phyloP scores from a whole-genome alignment of 2,888 invertebrate genomes.

The Clunio marinus region DNA sequence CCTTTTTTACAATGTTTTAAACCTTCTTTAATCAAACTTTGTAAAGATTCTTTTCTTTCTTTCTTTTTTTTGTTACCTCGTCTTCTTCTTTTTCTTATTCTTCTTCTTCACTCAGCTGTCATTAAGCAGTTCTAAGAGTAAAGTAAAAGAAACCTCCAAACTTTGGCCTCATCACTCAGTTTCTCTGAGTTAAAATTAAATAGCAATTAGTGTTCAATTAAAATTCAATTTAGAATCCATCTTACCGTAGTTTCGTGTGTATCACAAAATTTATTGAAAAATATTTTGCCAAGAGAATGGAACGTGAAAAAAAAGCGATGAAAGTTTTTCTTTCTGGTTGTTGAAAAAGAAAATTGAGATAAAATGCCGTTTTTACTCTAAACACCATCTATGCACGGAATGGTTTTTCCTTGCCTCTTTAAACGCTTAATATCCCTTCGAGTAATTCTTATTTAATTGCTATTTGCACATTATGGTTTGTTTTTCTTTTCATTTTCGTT shows the following conservation, averaged over 20 bases:
- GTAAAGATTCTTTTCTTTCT: neutral
- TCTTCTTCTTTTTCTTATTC: neutral
- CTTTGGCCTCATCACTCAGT: no score
- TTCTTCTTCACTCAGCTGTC: no score
- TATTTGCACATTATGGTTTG: conserved; percentile 39
- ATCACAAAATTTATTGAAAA: neutral
- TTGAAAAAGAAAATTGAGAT: conserved; percentile 31
- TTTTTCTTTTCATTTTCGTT: neutral
- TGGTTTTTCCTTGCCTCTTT: conserved; percentile 13
- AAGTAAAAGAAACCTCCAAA: no score
- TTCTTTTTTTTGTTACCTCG: neutral
- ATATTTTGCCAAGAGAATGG: neutral
- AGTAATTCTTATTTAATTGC: conserved; percentile 39
- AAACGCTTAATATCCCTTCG: conserved; percentile 32
- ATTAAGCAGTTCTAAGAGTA: no score
- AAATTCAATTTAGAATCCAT: conserved; percentile 38
- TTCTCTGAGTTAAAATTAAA: conserved; percentile 24
- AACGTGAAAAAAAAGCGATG: neutral
- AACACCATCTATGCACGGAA: conserved; percentile 32
- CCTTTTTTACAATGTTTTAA: neutral
- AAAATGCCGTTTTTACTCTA: conserved; percentile 23
- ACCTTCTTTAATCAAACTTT: neutral
- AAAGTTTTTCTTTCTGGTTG: conserved; percentile 21
- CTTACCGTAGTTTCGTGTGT: conserved; percentile 14
- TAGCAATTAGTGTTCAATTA: conserved; percentile 39